phyloP scores from a whole-genome alignment of 2,797 vertebrate species.

The Poeciliopsis presidionis region DNA sequence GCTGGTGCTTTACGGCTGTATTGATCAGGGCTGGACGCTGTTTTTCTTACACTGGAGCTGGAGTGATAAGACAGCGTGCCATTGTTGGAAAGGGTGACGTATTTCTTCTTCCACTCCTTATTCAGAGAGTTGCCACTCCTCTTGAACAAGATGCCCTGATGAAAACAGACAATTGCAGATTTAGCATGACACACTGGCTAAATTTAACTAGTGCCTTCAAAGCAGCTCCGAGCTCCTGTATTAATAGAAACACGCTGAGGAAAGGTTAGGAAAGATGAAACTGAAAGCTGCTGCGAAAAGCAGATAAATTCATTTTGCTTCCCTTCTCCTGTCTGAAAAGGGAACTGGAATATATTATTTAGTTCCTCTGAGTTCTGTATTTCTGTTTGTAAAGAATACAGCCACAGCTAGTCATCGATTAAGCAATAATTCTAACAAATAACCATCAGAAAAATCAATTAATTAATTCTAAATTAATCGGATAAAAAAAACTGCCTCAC shows the following conservation, averaged over 20 bases:
- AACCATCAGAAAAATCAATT: too few relatives aligned
- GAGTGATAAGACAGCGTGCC: constrained; percentile 93
- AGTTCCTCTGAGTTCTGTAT: constrained; percentile 2
- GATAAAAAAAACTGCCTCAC: too few relatives aligned
- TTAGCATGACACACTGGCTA: constrained; percentile 15
- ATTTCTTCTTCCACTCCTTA: constrained; percentile 99
- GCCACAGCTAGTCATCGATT: too few relatives aligned
- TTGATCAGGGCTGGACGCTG: constrained; percentile 23
- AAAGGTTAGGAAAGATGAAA: constrained; percentile 47
- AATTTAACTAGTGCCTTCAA: constrained; percentile 52
- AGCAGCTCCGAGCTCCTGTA: constrained; percentile 49
- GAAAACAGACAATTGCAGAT: constrained; percentile 32
- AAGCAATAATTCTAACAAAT: too few relatives aligned
- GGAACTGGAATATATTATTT: constrained; percentile 7
- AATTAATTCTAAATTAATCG: too few relatives aligned
- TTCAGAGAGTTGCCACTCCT: constrained; percentile 96
- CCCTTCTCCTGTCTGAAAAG: constrained; percentile 15
- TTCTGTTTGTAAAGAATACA: not conserved
- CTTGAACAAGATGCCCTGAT: constrained; percentile 92
- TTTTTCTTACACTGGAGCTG: constrained; percentile 89
- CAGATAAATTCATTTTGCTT: not conserved
- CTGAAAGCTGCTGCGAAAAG: constrained; percentile 4
- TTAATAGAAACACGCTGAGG: constrained; percentile 56
- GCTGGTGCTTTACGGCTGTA: constrained; percentile 27
- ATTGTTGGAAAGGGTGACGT: constrained; percentile 92